These are phyloP conservation scores for Dexiosoma caninum DNA, from an alignment of 2,888 invertebrate species.

Conservation along the genomic window DNA sequence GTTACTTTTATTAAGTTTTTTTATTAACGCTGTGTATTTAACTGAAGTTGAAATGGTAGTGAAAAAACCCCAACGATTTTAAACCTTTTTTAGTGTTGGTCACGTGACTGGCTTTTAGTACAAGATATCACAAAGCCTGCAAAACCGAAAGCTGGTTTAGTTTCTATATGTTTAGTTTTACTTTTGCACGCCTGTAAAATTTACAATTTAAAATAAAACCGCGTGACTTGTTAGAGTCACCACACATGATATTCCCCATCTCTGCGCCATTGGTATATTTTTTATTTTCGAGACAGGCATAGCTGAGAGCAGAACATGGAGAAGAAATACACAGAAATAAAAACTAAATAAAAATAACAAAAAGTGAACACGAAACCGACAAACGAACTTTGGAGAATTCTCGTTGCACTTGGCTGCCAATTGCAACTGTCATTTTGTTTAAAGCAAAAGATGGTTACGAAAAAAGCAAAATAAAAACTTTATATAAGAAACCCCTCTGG, in stretches of 20 bases:
- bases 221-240: no score
- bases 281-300: slow-evolving; percentile 26
- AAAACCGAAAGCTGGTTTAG: no score
- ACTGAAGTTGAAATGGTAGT: background rate
- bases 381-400: slow-evolving; percentile 58
- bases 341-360: background rate
- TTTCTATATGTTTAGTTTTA: no score
- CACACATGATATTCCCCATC: background rate
- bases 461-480: background rate
- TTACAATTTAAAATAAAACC: no score
- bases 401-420: slow-evolving; percentile 61
- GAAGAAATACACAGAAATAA: no score
- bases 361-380: slow-evolving; percentile 15
- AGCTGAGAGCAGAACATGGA: background rate
- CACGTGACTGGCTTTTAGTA: background rate
- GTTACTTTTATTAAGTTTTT: slow-evolving; percentile 43
- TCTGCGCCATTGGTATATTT: background rate
- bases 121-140: no score
- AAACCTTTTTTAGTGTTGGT: no score
- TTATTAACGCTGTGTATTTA: background rate
- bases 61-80: background rate
- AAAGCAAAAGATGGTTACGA: slow-evolving; percentile 36
- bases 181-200: no score
- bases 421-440: slow-evolving; percentile 60
- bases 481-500: background rate